These are phyloP conservation scores for Tamias sibiricus DNA, from an alignment of 2,113 vertebrate genomes.

Conservation along the genomic window DNA sequence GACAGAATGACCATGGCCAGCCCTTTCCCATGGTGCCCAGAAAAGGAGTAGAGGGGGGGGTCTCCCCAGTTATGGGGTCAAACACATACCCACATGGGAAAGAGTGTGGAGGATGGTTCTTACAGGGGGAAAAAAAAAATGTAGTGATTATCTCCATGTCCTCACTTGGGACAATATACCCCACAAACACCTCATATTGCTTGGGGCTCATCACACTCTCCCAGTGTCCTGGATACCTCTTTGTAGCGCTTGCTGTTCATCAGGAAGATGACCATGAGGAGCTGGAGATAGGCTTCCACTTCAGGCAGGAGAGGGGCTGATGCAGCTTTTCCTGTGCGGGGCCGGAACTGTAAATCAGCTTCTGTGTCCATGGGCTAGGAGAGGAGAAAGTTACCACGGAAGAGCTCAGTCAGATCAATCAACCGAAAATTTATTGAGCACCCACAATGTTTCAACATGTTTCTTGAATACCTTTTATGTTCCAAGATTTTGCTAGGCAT, in stretches of 20 bases:
- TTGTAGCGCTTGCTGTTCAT: constrained; percentile 95
- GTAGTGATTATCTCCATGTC: neutral
- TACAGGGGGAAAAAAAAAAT: neutral
- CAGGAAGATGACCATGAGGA: constrained; percentile 95
- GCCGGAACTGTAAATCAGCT: constrained; percentile 95
- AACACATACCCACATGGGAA: rapidly evolving
- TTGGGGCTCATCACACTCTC: rapidly evolving
- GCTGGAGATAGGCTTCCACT: constrained; percentile 96
- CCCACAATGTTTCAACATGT: neutral
- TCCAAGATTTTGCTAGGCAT: neutral
- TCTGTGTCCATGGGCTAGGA: constrained; percentile 96
- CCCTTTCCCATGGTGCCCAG: neutral
- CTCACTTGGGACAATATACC: neutral
- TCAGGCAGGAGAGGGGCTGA: constrained; percentile 94
- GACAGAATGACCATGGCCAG: neutral
- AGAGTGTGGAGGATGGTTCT: neutral
- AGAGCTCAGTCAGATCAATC: neutral
- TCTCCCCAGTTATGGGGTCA: neutral
- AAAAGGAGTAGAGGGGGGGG: neutral
- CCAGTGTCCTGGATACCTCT: constrained; percentile 86
- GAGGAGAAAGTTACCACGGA: neutral
- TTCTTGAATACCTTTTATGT: neutral
- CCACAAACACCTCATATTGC: rapidly evolving
- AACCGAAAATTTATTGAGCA: neutral
- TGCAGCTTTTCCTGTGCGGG: constrained; percentile 94